phyloP scores from a whole-genome alignment of 35 echinoderm and acorn worm species.

The Chiridota heheva region DNA sequence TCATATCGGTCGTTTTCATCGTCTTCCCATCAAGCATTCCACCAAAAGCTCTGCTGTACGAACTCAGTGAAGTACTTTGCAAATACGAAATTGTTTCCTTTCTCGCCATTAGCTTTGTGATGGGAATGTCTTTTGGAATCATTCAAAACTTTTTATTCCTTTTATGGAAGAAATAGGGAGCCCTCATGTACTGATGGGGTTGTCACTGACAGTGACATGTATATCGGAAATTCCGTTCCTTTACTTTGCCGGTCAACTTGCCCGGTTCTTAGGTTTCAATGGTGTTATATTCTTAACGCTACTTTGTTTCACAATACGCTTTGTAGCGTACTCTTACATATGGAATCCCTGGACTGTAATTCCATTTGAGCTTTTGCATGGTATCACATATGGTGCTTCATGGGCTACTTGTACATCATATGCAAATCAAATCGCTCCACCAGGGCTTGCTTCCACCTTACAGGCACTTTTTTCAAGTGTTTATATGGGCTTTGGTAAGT shows the following conservation, averaged over 20 bases:
- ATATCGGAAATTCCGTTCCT: constrained; percentile 80
- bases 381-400: constrained; percentile 84
- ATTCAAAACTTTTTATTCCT: constrained; percentile 78
- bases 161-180: constrained; percentile 70
- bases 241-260: constrained; percentile 64
- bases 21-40: constrained; percentile 10
- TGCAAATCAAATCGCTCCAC: constrained; percentile 74
- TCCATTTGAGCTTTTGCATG: constrained; percentile 93
- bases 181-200: constrained; percentile 76
- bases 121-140: constrained; percentile 89
- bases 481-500: constrained; percentile 87
- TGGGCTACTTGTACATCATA: constrained; percentile 86
- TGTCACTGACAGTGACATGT: constrained; percentile 77
- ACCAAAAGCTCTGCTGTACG: neutral
- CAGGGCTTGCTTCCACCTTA: constrained; percentile 78
- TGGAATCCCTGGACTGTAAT: constrained; percentile 70
- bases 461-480: constrained; percentile 76
- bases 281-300: constrained; percentile 65
- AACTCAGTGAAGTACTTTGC: constrained; percentile 23
- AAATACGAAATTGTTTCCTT: constrained; percentile 70
- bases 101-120: constrained; percentile 50
- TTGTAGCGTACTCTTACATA: constrained; percentile 74
- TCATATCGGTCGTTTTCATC: neutral
- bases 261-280: constrained; percentile 50
- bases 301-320: constrained; percentile 71